Evolutionary conservation across 2,888 invertebrate genomes (phyloP).

Genomic region (Cheilosia pagana): DNA sequence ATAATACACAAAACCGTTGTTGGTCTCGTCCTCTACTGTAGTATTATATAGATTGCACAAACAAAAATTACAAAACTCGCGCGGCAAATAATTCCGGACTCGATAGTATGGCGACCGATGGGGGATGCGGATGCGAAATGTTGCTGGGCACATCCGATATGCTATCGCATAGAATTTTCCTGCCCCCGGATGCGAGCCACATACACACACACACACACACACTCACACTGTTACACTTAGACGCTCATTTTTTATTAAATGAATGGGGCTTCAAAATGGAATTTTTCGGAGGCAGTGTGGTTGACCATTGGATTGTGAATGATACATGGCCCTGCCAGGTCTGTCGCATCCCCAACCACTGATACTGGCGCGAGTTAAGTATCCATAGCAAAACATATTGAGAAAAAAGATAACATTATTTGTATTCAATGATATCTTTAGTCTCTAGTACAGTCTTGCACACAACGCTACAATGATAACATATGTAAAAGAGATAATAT

Average conservation of each 20-base stretch:
- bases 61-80: slow-evolving; percentile 70
- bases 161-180: slow-evolving; percentile 69
- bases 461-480: no score
- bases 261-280: slow-evolving; percentile 60
- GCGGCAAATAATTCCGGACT: slow-evolving; percentile 55
- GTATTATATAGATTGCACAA: slow-evolving; percentile 15
- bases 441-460: no score
- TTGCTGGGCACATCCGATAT: slow-evolving; percentile 69
- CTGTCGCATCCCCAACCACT: slow-evolving; percentile 60
- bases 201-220: slow-evolving; percentile 6
- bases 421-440: no score
- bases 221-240: slow-evolving; percentile 23
- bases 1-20: slow-evolving; percentile 46
- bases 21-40: background rate
- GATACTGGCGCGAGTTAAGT: background rate
- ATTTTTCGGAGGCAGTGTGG: slow-evolving; percentile 65
- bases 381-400: no score
- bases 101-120: slow-evolving; percentile 23
- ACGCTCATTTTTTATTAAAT: slow-evolving; percentile 63
- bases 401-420: no score
- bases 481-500: no score
- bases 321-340: slow-evolving; percentile 70
- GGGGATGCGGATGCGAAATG: slow-evolving; percentile 69
- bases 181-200: slow-evolving; percentile 43
- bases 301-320: slow-evolving; percentile 75